Conservation (phyloP, 1,140 invertebrate species). For the Chelonus insularis region DNA sequence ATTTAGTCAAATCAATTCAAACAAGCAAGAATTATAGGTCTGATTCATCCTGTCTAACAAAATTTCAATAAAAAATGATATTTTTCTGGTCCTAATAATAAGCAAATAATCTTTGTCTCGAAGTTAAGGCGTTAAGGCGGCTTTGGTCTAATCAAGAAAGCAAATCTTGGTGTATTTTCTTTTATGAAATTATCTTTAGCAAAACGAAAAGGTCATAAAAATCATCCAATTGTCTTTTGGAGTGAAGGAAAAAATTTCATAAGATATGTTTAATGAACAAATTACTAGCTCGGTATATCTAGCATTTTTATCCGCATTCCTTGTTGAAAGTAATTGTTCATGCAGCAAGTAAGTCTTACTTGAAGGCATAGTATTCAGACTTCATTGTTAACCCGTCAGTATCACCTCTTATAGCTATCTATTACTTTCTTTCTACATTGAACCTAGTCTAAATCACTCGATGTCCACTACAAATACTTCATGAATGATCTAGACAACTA, state of each 20-base stretch:
- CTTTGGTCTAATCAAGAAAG: no score
- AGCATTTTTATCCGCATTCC: slow-evolving; percentile 14
- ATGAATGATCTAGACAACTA: slow-evolving; percentile 9
- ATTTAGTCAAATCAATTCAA: no score
- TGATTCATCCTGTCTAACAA: no score
- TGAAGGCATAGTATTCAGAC: slow-evolving; percentile 7
- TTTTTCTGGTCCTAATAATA: no score
- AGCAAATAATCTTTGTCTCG: no score
- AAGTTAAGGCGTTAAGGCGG: no score
- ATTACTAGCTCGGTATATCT: not conserved
- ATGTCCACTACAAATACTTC: slow-evolving; percentile 35
- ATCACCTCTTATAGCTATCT: slow-evolving; percentile 47
- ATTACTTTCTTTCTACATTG: slow-evolving; percentile 46
- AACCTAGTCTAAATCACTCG: slow-evolving; percentile 42
- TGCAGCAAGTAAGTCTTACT: slow-evolving; percentile 18
- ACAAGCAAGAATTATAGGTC: no score
- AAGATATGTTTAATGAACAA: slow-evolving; percentile 2
- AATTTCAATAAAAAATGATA: no score
- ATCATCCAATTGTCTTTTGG: no score
- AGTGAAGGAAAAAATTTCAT: not conserved
- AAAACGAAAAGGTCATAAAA: no score
- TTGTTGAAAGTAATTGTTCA: slow-evolving; percentile 31
- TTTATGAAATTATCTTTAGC: no score
- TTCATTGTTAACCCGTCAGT: slow-evolving; percentile 43
- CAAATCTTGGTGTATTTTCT: no score